Evolutionary conservation across 2,113 vertebrate genomes (phyloP).

Genomic region (Psilopsiagon aymara): DNA sequence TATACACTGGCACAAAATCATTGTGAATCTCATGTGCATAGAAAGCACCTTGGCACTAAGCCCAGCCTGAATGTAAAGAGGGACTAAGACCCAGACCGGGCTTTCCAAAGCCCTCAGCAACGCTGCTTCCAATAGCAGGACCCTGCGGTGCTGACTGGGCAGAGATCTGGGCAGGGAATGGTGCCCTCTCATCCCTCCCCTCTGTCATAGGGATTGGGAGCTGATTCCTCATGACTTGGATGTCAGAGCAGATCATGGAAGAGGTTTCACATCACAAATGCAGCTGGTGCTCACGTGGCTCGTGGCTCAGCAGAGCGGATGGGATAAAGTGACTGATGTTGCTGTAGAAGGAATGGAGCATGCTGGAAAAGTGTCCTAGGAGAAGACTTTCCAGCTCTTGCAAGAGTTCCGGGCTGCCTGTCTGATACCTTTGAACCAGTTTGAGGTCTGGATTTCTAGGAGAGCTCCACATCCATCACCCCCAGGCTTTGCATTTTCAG

Average conservation of each 20-base stretch:
- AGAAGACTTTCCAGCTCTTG: background rate
- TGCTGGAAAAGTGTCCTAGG: background rate
- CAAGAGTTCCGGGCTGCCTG: background rate
- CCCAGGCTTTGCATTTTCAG: background rate
- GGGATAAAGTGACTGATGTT: no score
- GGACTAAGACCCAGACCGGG: background rate
- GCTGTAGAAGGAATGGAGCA: background rate
- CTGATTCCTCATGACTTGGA: background rate
- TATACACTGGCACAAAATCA: background rate
- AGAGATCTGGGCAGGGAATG: background rate
- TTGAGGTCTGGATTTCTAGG: background rate
- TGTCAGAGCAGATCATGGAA: background rate
- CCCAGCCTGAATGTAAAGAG: background rate
- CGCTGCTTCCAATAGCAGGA: background rate
- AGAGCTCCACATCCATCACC: background rate
- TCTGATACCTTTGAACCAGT: background rate
- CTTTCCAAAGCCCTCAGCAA: background rate
- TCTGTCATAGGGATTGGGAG: background rate
- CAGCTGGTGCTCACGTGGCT: background rate
- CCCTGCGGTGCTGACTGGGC: background rate
- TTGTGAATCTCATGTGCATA: background rate
- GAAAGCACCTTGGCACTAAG: background rate
- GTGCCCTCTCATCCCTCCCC: background rate
- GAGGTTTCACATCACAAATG: background rate
- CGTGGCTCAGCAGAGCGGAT: fast-evolving